A percentile compares a stretch with the other conserved stretches of the same genome.
These are phyloP conservation scores for Sparidentex hasta DNA, from an alignment of 2,797 vertebrate species.

Conservation along the genomic window DNA sequence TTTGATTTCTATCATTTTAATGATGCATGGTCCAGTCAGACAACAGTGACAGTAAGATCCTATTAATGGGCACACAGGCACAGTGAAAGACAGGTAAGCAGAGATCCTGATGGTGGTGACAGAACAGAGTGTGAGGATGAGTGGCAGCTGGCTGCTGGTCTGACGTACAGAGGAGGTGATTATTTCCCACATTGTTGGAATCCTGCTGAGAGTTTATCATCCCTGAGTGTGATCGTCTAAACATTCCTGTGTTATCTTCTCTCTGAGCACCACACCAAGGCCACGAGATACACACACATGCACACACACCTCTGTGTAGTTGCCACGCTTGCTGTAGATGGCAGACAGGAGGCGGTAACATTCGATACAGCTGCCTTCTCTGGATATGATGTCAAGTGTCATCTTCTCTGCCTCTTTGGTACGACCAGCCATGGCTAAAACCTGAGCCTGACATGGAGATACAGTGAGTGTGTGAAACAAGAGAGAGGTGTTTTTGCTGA, in stretches of 20 bases:
- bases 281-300: background rate
- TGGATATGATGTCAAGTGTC: conserved; percentile 87
- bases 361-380: conserved; percentile 89
- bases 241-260: background rate
- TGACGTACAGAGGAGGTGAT: conserved; percentile 20
- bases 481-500: background rate
- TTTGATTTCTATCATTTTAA: too few species aligned
- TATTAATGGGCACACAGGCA: background rate
- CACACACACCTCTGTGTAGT: conserved; percentile 87
- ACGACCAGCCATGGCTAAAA: conserved; percentile 91
- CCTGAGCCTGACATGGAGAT: conserved; percentile 88
- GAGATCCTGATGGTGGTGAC: conserved; percentile 1
- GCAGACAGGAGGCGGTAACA: conserved; percentile 96
- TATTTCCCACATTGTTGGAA: conserved; percentile 43
- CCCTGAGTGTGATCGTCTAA: conserved; percentile 2
- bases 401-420: conserved; percentile 91
- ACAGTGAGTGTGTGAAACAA: background rate
- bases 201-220: conserved; percentile 17
- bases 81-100: background rate
- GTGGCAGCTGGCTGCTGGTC: background rate
- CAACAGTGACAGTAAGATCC: background rate
- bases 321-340: conserved; percentile 95
- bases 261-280: background rate
- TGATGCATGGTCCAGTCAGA: background rate
- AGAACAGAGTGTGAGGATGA: conserved; percentile 25